Conservation (phyloP, 2,113 vertebrate species). For the Megaptera novaeangliae region DNA sequence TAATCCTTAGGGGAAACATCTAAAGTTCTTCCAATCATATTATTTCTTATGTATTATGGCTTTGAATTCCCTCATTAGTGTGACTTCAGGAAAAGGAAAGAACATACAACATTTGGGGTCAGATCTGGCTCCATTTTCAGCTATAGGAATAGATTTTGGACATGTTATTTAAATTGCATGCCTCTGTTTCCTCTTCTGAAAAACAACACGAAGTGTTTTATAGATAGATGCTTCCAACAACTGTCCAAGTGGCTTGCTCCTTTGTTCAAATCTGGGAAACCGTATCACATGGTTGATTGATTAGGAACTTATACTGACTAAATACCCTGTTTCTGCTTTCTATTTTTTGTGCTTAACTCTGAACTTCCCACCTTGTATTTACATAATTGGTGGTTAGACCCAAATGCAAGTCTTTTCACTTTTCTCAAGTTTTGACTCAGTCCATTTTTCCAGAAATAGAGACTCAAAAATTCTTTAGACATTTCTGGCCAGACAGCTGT, state of each 20-base stretch:
- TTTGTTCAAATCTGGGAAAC: background rate
- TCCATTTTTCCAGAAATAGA: background rate
- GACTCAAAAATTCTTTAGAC: background rate
- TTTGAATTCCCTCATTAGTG: background rate
- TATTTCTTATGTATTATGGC: background rate
- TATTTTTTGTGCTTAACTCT: background rate
- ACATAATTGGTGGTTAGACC: background rate
- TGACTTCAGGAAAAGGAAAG: background rate
- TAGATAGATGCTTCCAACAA: background rate
- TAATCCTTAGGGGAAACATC: background rate
- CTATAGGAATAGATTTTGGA: background rate
- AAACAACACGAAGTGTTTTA: background rate
- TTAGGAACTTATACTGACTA: background rate
- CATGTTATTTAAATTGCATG: background rate
- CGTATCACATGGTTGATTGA: background rate
- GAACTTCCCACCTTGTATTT: background rate
- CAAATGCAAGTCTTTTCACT: background rate
- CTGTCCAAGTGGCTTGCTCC: background rate
- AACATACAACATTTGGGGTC: background rate
- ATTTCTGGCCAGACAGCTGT: background rate
- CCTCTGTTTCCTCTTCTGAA: background rate
- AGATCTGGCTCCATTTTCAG: background rate
- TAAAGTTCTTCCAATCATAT: background rate
- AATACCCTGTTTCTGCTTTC: background rate
- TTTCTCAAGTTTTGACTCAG: background rate